Conservation (phyloP, 2,797 vertebrate species). For the Neostethus bicornis region DNA sequence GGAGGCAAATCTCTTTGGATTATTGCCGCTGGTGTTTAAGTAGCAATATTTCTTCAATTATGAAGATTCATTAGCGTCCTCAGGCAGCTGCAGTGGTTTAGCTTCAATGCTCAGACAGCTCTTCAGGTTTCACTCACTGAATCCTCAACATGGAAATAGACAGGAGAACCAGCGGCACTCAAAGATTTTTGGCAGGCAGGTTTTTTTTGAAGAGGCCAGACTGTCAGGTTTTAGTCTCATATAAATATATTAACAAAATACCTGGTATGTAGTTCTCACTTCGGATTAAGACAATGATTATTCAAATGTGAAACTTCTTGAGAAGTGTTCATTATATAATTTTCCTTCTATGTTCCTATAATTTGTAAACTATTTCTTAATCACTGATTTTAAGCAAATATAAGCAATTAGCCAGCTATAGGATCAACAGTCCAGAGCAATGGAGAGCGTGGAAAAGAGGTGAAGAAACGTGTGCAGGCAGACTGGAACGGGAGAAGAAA, state of each 20-base stretch:
- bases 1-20: conserved; percentile 9
- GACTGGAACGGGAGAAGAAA: too few species aligned
- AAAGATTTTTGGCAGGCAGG: not conserved
- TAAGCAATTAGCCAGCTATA: too few species aligned
- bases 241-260: conserved; percentile 25
- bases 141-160: not conserved
- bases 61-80: conserved; percentile 33
- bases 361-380: too few species aligned
- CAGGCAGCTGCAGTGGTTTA: conserved; percentile 3
- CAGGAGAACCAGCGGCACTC: conserved; percentile 6
- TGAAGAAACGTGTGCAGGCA: too few species aligned
- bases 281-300: too few species aligned
- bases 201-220: not conserved
- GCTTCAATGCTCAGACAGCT: conserved; percentile 10
- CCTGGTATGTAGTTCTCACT: too few species aligned
- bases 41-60: conserved; percentile 25
- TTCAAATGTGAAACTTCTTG: too few species aligned
- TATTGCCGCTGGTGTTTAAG: conserved; percentile 1
- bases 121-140: conserved; percentile 25
- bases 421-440: too few species aligned
- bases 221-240: conserved; percentile 43
- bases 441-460: too few species aligned
- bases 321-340: too few species aligned
- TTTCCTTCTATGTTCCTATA: too few species aligned
- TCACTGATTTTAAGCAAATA: too few species aligned